Conservation (phyloP, 2,888 invertebrate genomes). For the Synanthedon tipuliformis region DNA sequence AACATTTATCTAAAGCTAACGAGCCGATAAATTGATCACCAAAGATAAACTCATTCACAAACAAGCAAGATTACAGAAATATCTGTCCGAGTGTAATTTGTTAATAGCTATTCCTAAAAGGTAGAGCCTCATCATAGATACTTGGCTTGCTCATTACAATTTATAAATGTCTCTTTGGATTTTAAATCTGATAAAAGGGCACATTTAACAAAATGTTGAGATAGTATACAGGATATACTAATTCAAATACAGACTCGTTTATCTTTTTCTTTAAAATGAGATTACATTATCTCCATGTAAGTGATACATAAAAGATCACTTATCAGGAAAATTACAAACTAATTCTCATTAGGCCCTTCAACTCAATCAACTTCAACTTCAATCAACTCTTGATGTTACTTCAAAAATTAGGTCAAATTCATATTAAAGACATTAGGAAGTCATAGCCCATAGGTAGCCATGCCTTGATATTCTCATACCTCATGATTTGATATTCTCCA, state of each 20-base stretch:
- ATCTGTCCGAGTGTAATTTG: slow-evolving; percentile 52
- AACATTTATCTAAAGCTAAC: slow-evolving; percentile 55
- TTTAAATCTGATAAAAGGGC: slow-evolving; percentile 45
- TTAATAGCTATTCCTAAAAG: slow-evolving; percentile 45
- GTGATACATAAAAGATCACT: too few species aligned
- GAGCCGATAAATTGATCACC: slow-evolving; percentile 60
- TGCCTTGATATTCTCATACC: too few species aligned
- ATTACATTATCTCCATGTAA: slow-evolving; percentile 35
- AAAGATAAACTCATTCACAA: slow-evolving; percentile 52
- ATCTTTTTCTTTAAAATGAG: slow-evolving; percentile 33
- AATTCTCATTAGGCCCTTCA: not conserved
- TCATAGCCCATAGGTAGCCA: too few species aligned
- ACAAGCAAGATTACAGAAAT: slow-evolving; percentile 55
- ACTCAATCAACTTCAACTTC: too few species aligned
- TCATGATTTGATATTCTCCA: too few species aligned
- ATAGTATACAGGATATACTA: slow-evolving; percentile 48
- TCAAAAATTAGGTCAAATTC: not conserved
- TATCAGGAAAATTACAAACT: not conserved
- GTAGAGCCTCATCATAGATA: slow-evolving; percentile 36
- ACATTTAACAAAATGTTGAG: slow-evolving; percentile 45
- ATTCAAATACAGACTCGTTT: slow-evolving; percentile 42
- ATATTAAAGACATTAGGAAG: not conserved
- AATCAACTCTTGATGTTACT: not conserved
- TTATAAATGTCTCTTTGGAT: slow-evolving; percentile 40
- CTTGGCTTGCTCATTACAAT: slow-evolving; percentile 26